A percentile compares a stretch with the other conserved stretches of the same genome.
These are phyloP conservation scores for Nemapogon koenigi DNA, from an alignment of 2,888 invertebrate species.

Conservation along the genomic window DNA sequence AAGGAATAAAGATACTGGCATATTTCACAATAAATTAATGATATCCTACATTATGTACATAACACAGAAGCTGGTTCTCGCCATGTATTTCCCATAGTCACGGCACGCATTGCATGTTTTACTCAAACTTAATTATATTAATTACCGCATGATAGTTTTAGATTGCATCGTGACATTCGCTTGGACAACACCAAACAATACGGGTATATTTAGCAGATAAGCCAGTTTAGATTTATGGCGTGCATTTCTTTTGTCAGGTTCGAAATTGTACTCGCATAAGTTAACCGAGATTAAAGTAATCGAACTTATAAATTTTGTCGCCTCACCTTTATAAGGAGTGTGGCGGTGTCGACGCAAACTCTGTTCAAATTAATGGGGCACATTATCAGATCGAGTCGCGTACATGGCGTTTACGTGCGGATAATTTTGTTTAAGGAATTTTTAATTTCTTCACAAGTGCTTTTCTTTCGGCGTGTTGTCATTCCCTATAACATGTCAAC, in stretches of 20 bases:
- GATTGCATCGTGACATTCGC: conserved; percentile 41
- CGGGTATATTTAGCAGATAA: conserved; percentile 57
- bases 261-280: conserved; percentile 66
- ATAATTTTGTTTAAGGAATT: conserved; percentile 56
- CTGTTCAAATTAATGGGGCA: conserved; percentile 61
- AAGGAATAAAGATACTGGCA: no score
- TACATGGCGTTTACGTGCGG: conserved; percentile 64
- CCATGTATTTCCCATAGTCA: no score
- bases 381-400: conserved; percentile 61
- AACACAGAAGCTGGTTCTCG: no score
- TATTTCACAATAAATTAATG: no score
- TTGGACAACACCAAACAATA: conserved; percentile 38
- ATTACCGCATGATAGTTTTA: conserved; percentile 53
- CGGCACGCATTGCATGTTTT: conserved; percentile 43
- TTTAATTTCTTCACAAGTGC: conserved; percentile 34
- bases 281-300: conserved; percentile 65
- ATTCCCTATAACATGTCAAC: no score
- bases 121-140: conserved; percentile 56
- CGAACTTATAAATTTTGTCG: conserved; percentile 67
- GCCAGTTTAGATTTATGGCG: conserved; percentile 52
- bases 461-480: no score
- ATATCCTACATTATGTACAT: no score
- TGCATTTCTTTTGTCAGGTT: conserved; percentile 67
- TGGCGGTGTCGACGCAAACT: conserved; percentile 62
- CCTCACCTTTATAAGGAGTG: conserved; percentile 61